phyloP scores from a whole-genome alignment of 2,888 invertebrate species.

The Erpobdella octoculata region DNA sequence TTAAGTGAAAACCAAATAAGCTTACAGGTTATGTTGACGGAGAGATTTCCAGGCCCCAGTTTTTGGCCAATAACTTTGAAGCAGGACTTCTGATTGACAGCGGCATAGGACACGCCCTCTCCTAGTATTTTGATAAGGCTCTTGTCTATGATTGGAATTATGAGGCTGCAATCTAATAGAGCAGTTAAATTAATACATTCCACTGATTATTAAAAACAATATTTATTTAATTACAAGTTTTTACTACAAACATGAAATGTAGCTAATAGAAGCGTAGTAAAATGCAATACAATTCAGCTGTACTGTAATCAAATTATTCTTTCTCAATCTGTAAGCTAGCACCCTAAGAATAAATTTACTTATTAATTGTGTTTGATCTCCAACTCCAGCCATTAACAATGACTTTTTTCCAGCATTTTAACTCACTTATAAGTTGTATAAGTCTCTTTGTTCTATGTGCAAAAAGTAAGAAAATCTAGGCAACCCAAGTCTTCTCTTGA shows the following conservation, averaged over 20 bases:
- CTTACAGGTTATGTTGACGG: not conserved
- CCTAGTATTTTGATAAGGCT: slow-evolving; percentile 44
- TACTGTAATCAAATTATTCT: too few species aligned
- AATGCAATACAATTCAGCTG: too few species aligned
- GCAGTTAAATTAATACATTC: too few species aligned
- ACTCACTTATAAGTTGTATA: too few species aligned
- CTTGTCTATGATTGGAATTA: slow-evolving; percentile 41
- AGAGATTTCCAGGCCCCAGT: not conserved
- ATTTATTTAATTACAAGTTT: not conserved
- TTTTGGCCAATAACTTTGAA: slow-evolving; percentile 47
- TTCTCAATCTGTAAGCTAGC: too few species aligned
- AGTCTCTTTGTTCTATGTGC: too few species aligned
- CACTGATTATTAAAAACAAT: not conserved
- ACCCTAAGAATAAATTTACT: too few species aligned
- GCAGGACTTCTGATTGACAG: slow-evolving; percentile 52
- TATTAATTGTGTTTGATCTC: too few species aligned
- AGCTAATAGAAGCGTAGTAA: not conserved
- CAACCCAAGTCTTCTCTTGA: too few species aligned
- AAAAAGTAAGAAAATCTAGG: too few species aligned
- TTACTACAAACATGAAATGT: not conserved
- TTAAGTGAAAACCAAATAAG: not conserved
- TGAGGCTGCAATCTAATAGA: slow-evolving; percentile 40
- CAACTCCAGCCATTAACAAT: too few species aligned
- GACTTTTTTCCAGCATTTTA: too few species aligned
- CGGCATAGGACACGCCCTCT: slow-evolving; percentile 53